Base-by-base conservation (phyloP, 2,797 vertebrate genomes). In the Brachymystax lenok region DNA sequence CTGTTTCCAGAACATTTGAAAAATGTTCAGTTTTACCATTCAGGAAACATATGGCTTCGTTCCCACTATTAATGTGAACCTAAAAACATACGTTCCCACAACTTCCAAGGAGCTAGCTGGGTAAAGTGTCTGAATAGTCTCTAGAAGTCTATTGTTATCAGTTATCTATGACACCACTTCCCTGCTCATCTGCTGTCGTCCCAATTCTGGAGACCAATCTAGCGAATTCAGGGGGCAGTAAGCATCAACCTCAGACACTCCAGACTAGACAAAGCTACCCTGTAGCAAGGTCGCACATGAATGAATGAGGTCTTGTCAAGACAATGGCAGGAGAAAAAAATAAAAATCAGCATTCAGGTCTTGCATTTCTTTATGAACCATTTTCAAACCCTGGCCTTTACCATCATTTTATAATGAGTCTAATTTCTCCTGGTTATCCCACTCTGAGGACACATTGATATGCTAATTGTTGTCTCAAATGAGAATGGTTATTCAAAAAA, bases 401-500 rank as follows among this genome's bases (percentile, higher is more conserved):
- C 84, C 61, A 90, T 89, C 73, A 88, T 85, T 82, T 74, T 82
- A 83, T 82, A 88, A 86, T 82, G 79, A 88, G 84, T 88, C 85
- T 85, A 89, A 88, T 91, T 84, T 85, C 79, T 79, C 78, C 77
- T 80, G 81, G 84, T 90, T 90, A 92, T 90, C 81, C 87, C 70
- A 76, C 73, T 82, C 70, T 68, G 83, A 83, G 78, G 87, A 82
- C 82, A 69, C 83, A 87, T 87, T 87, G 86, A 88, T 88, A 90
- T 91, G 89, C 75, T 91, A 90, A 93, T 90, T 86, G 75, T 83
- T 87, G 87, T 84, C 84, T 85, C 78, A 64, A 84, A 87, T 64
- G 64, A 75, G 85, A 80, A 78, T 76, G 80, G 81, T 82, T 87
- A 86, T 88, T 86, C 87, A 83, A 88, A 82, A 77, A 73, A 3